These are phyloP conservation scores for Zaprionus ghesquierei DNA, from an alignment of 1,140 invertebrate genomes.

Conservation along the genomic window DNA sequence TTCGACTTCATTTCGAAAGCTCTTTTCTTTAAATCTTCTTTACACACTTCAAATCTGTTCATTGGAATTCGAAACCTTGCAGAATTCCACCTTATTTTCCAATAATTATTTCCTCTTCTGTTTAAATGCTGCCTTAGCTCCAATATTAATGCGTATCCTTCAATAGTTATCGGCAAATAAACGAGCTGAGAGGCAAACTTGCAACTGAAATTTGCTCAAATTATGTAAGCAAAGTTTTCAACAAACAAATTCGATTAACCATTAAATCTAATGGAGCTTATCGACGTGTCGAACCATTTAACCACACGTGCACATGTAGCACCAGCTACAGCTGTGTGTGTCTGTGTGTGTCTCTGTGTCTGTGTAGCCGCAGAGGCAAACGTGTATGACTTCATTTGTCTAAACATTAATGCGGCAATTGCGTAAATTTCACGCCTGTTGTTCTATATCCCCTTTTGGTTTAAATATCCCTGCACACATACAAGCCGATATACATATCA, in stretches of 20 bases:
- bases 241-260: conserved; percentile 40
- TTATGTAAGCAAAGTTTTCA: conserved; percentile 23
- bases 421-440: conserved; percentile 75
- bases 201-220: conserved; percentile 10
- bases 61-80: not conserved
- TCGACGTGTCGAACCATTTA: conserved; percentile 38
- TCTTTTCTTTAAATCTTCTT: too few species aligned
- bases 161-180: not conserved
- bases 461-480: conserved; percentile 55
- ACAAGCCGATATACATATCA: not conserved
- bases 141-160: not conserved
- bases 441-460: conserved; percentile 38
- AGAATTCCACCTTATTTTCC: not conserved
- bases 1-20: too few species aligned
- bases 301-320: conserved; percentile 33
- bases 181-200: not conserved
- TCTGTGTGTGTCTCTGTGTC: not conserved
- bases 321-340: not conserved
- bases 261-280: conserved; percentile 68
- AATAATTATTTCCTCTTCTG: not conserved
- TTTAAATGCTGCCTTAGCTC: not conserved
- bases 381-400: conserved; percentile 66
- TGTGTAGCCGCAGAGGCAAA: conserved; percentile 3
- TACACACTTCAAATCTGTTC: not conserved
- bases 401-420: conserved; percentile 73